phyloP scores from a whole-genome alignment of 2,888 invertebrate species.

The Drosophila anomelani region DNA sequence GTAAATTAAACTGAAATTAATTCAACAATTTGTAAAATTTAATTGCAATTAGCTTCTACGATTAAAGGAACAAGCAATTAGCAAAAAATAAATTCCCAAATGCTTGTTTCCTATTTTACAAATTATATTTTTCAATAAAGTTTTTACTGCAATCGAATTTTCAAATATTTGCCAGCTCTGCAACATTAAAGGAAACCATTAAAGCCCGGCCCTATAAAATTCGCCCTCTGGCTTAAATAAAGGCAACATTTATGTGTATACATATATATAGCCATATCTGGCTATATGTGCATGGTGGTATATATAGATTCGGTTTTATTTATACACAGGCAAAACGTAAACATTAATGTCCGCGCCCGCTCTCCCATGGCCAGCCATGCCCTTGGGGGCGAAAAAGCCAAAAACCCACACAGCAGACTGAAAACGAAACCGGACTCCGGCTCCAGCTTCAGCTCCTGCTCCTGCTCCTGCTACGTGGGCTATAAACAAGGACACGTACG shows the following conservation, averaged over 20 bases:
- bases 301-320: constrained; percentile 5
- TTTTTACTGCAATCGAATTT: not conserved
- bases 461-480: constrained; percentile 37
- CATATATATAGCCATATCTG: constrained; percentile 11
- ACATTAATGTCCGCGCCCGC: constrained; percentile 19
- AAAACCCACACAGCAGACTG: constrained; percentile 32
- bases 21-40: not conserved
- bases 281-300: not conserved
- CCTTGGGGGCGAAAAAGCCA: constrained; percentile 25
- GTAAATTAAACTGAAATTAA: not conserved
- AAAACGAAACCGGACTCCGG: constrained; percentile 38
- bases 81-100: not conserved
- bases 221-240: constrained; percentile 6
- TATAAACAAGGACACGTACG: constrained; percentile 75
- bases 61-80: constrained; percentile 1
- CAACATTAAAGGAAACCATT: constrained; percentile 17
- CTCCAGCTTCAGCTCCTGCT: not conserved
- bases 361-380: constrained; percentile 18
- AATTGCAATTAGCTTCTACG: not conserved
- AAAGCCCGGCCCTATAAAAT: constrained; percentile 2
- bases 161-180: constrained; percentile 5
- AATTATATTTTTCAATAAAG: not conserved
- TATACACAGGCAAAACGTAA: constrained; percentile 14
- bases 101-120: not conserved
- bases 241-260: constrained; percentile 3